Evolutionary conservation across 2,113 vertebrate genomes (phyloP), one percentile per base, ranked within the genome.

Genomic region (Varanus komodoensis): DNA sequence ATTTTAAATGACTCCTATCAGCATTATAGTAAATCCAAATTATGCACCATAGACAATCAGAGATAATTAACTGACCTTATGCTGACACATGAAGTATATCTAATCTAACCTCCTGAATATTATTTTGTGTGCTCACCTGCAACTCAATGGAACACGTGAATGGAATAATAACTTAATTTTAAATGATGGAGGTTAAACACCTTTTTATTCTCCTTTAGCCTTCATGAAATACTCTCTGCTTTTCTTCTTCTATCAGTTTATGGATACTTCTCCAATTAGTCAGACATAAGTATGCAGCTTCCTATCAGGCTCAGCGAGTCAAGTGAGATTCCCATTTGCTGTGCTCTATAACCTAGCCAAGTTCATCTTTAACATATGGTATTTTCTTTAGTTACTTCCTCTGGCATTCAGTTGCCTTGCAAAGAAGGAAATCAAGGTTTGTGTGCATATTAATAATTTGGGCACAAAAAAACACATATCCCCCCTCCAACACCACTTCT

Each of bases 301-400:
- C 89, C 73, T 57, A 12, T 52, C 21, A 73, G 8, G 71, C 19
- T 84, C 23, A 84, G 57, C 44, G 78, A 91, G 50, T 87, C 80
- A 69, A n/a, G 19, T 78, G 68, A 87, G 68, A 50, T 87, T 64
- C 54, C 1, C 7, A 69, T 77, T 84, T 87, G 61, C 48, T 44
- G n/a, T 79, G 50, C 34, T 87, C 89, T 79, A 85, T 79, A 87
- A 83, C n/a, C 64, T 84, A 78, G n/a, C 80, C 44, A 91, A 83
- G 81, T 50, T 84, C 48, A 79, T 87, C 48, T 91, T 89, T 92
- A 86, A 88, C 94, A 91, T 94, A 92, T 93, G 94, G 91, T 91
- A 23, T 8, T 94, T 94, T 90, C 71, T 87, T 19, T 87, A 54
- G 44, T 77, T 77, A 78, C 9, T 69, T 91, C 15, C 25, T 34